Conservation (phyloP, 2,113 vertebrate species). For the Tor tambroides region DNA sequence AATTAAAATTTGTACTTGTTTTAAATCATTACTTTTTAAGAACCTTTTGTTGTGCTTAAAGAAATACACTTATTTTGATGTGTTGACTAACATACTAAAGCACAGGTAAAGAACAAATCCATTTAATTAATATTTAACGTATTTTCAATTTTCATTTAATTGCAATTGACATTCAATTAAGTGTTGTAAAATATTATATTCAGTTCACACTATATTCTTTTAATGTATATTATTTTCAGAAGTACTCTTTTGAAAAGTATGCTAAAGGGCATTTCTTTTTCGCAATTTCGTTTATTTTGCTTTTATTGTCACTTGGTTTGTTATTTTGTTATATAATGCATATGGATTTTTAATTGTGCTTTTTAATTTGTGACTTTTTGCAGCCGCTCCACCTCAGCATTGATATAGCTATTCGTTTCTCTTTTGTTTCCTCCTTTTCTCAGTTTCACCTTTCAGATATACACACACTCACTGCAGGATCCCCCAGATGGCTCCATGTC, state of each 20-base stretch:
- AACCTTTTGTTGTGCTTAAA: not conserved
- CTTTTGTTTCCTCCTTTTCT: not conserved
- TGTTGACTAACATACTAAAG: not conserved
- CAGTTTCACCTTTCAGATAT: slow-evolving; percentile 22
- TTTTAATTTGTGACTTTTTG: not conserved
- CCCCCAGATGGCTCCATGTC: slow-evolving; percentile 57
- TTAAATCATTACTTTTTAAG: not conserved
- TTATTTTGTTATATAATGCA: not conserved
- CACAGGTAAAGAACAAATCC: not conserved
- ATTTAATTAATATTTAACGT: too few species aligned
- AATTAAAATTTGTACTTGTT: not conserved
- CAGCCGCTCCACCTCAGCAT: not conserved
- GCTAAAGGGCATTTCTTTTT: not conserved
- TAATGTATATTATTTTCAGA: not conserved
- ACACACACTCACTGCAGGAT: slow-evolving; percentile 8
- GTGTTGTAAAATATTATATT: not conserved
- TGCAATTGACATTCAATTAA: not conserved
- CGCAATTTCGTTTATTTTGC: not conserved
- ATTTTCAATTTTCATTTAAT: not conserved
- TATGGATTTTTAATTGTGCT: not conserved
- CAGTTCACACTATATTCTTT: not conserved
- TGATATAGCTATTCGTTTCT: not conserved
- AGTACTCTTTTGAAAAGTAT: not conserved
- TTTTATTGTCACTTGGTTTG: not conserved
- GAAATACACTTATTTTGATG: not conserved